Percentiles rank a stretch among this genome's conserved stretches.
These are phyloP conservation scores for Poeciliopsis paucimaculata DNA, from an alignment of 2,797 vertebrate genomes.

Conservation along the genomic window DNA sequence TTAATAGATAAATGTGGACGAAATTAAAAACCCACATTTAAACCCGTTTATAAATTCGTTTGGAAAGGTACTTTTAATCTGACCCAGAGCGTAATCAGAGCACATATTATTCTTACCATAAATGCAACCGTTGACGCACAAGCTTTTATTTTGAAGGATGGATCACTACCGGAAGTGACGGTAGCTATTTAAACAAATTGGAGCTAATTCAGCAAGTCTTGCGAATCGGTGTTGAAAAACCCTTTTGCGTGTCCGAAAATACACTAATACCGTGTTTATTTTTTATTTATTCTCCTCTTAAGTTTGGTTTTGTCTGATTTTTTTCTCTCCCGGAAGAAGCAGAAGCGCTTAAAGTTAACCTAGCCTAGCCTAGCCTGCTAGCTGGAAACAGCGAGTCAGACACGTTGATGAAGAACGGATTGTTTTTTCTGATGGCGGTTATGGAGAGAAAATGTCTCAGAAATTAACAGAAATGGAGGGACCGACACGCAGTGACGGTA, in stretches of 20 bases:
- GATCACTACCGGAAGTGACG: not conserved
- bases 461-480: not conserved
- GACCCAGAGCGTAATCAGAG: not conserved
- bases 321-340: not conserved
- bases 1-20: too few relatives aligned
- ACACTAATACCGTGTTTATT: not conserved
- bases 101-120: not conserved
- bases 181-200: not conserved
- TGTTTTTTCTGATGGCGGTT: not conserved
- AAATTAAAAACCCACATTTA: too few relatives aligned
- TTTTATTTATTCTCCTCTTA: not conserved
- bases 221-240: not conserved
- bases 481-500: not conserved
- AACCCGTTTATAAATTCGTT: too few relatives aligned
- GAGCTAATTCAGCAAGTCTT: not conserved
- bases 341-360: not conserved
- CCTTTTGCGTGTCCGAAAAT: not conserved
- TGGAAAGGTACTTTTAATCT: not conserved
- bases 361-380: conserved; percentile 10
- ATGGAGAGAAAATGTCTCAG: not conserved
- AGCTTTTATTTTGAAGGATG: not conserved
- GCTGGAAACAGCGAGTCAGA: not conserved
- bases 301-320: not conserved
- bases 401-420: not conserved
- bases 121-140: not conserved